Conservation (phyloP, 2,113 vertebrate species). For the Copsychus sechellarum region DNA sequence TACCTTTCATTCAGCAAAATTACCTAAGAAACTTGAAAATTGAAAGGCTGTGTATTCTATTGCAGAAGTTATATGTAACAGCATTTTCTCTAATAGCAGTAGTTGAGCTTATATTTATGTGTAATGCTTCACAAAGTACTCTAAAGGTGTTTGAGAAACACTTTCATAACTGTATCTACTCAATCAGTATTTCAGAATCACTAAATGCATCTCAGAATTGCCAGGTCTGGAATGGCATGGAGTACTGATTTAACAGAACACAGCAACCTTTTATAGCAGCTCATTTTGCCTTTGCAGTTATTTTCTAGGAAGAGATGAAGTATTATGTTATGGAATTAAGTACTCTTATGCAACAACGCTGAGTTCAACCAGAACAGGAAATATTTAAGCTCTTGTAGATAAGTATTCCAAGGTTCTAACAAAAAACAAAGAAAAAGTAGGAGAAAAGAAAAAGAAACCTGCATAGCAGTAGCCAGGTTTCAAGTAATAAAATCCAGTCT, state of each 20-base stretch:
- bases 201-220: background rate
- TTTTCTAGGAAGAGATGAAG: background rate
- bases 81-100: background rate
- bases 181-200: background rate
- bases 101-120: background rate
- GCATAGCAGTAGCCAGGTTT: background rate
- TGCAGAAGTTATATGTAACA: constrained; percentile 28
- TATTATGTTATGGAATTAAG: background rate
- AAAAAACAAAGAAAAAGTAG: background rate
- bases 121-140: background rate
- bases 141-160: background rate
- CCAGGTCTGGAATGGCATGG: background rate
- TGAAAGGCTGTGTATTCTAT: background rate
- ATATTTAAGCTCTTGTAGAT: background rate
- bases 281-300: background rate
- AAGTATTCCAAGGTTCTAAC: background rate
- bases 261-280: background rate
- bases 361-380: background rate
- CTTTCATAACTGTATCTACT: background rate
- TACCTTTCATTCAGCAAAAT: background rate
- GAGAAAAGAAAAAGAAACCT: background rate
- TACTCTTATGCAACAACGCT: background rate
- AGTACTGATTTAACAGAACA: background rate
- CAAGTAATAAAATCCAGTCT: background rate
- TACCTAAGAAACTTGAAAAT: constrained; percentile 4